Percentiles rank a stretch among this genome's conserved stretches.
Evolutionary conservation across 2,113 vertebrate species (phyloP).

Genomic region (Scatophagus argus): DNA sequence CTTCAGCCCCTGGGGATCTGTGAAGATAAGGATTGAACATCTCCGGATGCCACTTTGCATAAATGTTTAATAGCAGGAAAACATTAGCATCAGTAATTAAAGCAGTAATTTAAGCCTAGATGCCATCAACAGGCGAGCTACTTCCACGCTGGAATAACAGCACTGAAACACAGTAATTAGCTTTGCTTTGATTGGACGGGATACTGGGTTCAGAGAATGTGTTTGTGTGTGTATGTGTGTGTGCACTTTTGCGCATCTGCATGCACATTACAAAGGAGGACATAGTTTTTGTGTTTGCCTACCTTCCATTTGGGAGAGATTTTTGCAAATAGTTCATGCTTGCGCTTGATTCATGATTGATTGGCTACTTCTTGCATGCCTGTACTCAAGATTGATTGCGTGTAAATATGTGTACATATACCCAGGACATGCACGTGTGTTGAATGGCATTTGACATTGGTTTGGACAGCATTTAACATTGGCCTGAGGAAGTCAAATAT

Average conservation of each 20-base stretch:
- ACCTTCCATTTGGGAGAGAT: constrained; percentile 6
- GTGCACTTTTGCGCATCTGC: constrained; percentile 23
- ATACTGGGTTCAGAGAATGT: constrained; percentile 45
- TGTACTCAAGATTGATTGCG: constrained; percentile 45
- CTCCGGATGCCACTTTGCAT: constrained; percentile 83
- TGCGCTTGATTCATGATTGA: constrained; percentile 47
- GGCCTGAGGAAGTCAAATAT: constrained; percentile 75
- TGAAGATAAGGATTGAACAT: constrained; percentile 79
- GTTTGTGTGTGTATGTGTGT: constrained; percentile 3
- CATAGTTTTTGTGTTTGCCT: constrained; percentile 41
- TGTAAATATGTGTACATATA: constrained; percentile 40
- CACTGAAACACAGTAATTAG: constrained; percentile 81
- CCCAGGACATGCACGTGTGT: constrained; percentile 16
- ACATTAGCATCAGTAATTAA: constrained; percentile 85
- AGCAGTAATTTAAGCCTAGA: constrained; percentile 82
- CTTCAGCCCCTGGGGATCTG: constrained; percentile 63
- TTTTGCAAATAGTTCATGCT: constrained; percentile 50
- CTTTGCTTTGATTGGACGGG: constrained; percentile 77
- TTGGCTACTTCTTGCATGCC: constrained; percentile 37
- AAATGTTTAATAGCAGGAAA: constrained; percentile 84
- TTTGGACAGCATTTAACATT: constrained; percentile 66
- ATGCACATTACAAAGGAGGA: constrained; percentile 29
- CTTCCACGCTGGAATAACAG: constrained; percentile 76
- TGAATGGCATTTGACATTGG: constrained; percentile 61
- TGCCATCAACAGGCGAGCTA: constrained; percentile 77